phyloP scores from a whole-genome alignment of 2,113 vertebrate genomes.

The Cyprinus carpio region DNA sequence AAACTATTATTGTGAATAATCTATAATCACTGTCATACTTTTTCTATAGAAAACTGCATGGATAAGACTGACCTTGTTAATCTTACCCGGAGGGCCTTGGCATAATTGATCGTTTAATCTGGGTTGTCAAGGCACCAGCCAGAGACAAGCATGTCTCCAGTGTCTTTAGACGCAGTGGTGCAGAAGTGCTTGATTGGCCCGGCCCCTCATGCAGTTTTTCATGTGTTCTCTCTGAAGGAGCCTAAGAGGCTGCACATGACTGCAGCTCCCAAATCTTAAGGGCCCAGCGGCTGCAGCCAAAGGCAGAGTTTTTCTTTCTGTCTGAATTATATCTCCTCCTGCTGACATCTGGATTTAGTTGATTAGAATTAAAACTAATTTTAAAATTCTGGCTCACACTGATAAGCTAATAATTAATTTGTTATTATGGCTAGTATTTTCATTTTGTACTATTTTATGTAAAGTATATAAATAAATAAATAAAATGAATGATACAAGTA shows the following conservation, averaged over 20 bases:
- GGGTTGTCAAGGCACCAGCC: constrained; percentile 36
- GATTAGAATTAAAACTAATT: background rate
- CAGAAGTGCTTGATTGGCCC: constrained; percentile 38
- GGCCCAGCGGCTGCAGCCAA: background rate
- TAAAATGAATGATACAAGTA: background rate
- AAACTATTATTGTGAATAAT: constrained; percentile 14
- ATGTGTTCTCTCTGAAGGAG: constrained; percentile 7
- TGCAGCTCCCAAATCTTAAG: constrained; percentile 22
- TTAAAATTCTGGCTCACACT: background rate
- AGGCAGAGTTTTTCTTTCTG: background rate
- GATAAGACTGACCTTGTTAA: constrained; percentile 26
- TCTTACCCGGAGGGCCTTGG: background rate
- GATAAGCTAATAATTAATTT: background rate
- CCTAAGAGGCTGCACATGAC: constrained; percentile 17
- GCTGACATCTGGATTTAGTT: background rate
- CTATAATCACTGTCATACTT: constrained; percentile 21
- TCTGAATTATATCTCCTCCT: background rate
- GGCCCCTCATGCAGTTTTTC: constrained; percentile 10
- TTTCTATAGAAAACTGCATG: background rate
- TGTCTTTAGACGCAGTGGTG: constrained; percentile 33
- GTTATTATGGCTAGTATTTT: background rate
- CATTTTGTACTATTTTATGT: background rate
- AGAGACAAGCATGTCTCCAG: constrained; percentile 23
- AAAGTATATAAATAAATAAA: background rate
- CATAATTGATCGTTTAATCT: constrained; percentile 40